Evolutionary conservation across 2,888 invertebrate genomes (phyloP), one percentile per base, ranked within the genome.

Genomic region (Meganola albula): DNA sequence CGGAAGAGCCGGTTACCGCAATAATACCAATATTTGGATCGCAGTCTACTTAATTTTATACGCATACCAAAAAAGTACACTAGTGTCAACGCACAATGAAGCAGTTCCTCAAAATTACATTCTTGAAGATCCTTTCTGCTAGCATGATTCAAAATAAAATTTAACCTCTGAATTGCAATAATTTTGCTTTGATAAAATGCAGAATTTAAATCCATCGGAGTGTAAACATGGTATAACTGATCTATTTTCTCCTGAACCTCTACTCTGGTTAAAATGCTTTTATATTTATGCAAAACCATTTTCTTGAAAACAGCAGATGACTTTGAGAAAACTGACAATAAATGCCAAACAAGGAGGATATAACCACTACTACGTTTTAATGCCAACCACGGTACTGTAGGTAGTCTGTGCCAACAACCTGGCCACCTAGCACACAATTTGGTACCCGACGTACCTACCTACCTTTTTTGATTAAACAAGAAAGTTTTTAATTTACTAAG

Each of bases 31-130:
- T 48, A 48, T 18, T 37, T 57, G 0, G 68, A 61, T 2, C 48
- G 57, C 1, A 61, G 27, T 24, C 39, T 50, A 21, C 50, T 65
- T n/a, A 67, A 27, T 54, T 71, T 76, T 4, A 77, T 37, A 4
- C 63, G 52, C 76, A 75, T 76, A 2, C 74, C 77, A 30, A 75
- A 77, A 36, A 66, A 75, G 36, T 73, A 76, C 1, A 76, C 46
- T 6, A 68, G 22, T 1, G 69, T 66, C 10, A 78, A 37, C n/a
- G 74, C 51, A 31, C 72, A 70, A n/a, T 60, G 24, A 0, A 75
- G 26, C 0, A 77, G 23, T 8, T 69, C 58, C n/a, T 65, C 51
- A 11, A 63, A 67, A 16, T 74, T 58, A 0, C 52, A 44, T 2
- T 60, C 59, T n/a, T 69, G 71, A 4, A 75, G 25, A 8, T 13